Percentiles rank a stretch among this genome's conserved stretches.
Conservation (phyloP, 2,888 invertebrate species). For the Brachylomia viminalis region DNA sequence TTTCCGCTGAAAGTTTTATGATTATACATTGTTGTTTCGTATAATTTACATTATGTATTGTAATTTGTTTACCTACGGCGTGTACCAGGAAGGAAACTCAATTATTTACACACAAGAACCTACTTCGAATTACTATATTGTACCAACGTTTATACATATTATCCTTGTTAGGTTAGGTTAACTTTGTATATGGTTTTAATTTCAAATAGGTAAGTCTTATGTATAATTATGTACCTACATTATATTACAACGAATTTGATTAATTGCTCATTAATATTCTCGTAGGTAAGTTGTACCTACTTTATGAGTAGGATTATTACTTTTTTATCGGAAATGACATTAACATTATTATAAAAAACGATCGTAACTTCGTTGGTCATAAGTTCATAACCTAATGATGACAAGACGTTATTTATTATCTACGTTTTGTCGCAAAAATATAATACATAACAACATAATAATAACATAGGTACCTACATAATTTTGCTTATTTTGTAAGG, state of each 20-base stretch:
- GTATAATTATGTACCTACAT: background rate
- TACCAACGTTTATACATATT: conserved; percentile 47
- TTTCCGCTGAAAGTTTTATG: conserved; percentile 20
- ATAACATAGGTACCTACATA: too few relatives aligned
- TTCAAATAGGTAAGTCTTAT: conserved; percentile 6
- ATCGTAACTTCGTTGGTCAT: background rate
- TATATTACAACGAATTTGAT: background rate
- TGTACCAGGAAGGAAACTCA: conserved; percentile 61
- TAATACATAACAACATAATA: too few relatives aligned
- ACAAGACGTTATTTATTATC: conserved; percentile 6
- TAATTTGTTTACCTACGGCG: conserved; percentile 50
- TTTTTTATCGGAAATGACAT: conserved; percentile 8
- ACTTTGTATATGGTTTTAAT: conserved; percentile 23
- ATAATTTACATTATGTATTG: conserved; percentile 47
- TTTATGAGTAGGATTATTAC: background rate
- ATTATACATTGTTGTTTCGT: conserved; percentile 37
- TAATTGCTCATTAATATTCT: conserved; percentile 16
- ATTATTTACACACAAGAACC: conserved; percentile 48
- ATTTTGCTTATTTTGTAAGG: background rate
- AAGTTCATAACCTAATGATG: conserved; percentile 13
- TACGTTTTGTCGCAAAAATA: too few relatives aligned
- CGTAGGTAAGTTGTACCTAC: background rate
- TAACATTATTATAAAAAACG: conserved; percentile 1
- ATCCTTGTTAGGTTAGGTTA: conserved; percentile 46
- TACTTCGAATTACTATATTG: conserved; percentile 40